These are phyloP conservation scores for Pontoporia blainvillei DNA, from an alignment of 2,113 vertebrate genomes.

Conservation along the genomic window DNA sequence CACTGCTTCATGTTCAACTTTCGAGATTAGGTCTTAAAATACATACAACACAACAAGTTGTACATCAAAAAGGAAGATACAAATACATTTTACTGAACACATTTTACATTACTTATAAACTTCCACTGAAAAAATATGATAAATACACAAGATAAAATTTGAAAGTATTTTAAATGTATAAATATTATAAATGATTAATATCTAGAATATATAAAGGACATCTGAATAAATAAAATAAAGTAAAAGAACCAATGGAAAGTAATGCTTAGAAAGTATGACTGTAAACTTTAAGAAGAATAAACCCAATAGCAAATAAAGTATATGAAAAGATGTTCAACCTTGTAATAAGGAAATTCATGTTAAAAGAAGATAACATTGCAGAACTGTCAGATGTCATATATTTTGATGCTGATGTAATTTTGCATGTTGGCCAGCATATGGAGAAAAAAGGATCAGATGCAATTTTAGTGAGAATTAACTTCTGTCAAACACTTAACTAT, in stretches of 20 bases:
- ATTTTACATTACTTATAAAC: neutral
- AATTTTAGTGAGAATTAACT: neutral
- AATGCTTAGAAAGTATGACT: neutral
- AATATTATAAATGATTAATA: neutral
- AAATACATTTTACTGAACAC: neutral
- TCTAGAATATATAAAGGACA: neutral
- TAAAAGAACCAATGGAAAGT: neutral
- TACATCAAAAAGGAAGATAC: neutral
- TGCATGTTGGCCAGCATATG: neutral
- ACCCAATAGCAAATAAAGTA: neutral
- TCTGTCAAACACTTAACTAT: neutral
- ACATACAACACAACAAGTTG: too few relatives aligned
- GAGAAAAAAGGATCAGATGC: neutral
- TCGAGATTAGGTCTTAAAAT: too few relatives aligned
- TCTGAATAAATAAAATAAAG: neutral
- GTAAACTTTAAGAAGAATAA: neutral
- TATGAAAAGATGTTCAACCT: neutral
- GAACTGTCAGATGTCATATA: neutral
- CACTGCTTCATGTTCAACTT: too few relatives aligned
- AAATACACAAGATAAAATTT: neutral
- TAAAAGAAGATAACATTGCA: neutral
- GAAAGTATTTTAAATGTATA: neutral
- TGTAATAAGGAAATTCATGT: neutral
- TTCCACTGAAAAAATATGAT: neutral
- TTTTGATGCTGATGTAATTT: neutral